phyloP scores from a whole-genome alignment of 2,888 invertebrate species.

The Dasypolia templi region DNA sequence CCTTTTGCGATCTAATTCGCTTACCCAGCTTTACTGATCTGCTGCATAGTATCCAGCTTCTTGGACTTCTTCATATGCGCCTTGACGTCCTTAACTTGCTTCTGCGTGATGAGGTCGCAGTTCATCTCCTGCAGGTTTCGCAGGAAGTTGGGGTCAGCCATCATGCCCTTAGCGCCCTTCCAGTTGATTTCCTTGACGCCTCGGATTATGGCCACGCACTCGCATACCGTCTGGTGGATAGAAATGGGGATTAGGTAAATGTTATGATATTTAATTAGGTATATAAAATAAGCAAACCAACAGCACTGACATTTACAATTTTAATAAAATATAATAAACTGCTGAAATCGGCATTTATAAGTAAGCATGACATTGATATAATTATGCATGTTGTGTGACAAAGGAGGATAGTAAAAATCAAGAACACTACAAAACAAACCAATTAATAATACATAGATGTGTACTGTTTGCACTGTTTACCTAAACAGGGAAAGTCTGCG shows the following conservation, averaged over 20 bases:
- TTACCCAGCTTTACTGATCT: constrained; percentile 95
- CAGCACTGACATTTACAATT: not conserved
- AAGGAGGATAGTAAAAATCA: no score
- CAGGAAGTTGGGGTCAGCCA: constrained; percentile 97
- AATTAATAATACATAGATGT: no score
- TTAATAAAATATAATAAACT: not conserved
- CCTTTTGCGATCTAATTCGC: not conserved
- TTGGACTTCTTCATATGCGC: constrained; percentile 93
- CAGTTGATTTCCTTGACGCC: constrained; percentile 96
- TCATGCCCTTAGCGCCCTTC: constrained; percentile 97
- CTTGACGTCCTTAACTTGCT: constrained; percentile 93
- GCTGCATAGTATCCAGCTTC: constrained; percentile 95
- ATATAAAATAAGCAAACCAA: not conserved
- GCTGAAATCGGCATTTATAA: no score
- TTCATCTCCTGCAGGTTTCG: constrained; percentile 96
- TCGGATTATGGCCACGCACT: constrained; percentile 96
- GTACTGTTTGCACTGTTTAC: no score
- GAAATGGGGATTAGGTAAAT: not conserved
- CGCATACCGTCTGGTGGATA: constrained; percentile 92
- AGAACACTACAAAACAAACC: no score
- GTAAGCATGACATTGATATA: no score
- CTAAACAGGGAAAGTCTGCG: no score
- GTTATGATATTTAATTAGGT: not conserved
- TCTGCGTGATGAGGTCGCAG: constrained; percentile 93
- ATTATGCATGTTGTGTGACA: no score